phyloP scores from a whole-genome alignment of 1,140 invertebrate species.

The Amphibalanus amphitrite region DNA sequence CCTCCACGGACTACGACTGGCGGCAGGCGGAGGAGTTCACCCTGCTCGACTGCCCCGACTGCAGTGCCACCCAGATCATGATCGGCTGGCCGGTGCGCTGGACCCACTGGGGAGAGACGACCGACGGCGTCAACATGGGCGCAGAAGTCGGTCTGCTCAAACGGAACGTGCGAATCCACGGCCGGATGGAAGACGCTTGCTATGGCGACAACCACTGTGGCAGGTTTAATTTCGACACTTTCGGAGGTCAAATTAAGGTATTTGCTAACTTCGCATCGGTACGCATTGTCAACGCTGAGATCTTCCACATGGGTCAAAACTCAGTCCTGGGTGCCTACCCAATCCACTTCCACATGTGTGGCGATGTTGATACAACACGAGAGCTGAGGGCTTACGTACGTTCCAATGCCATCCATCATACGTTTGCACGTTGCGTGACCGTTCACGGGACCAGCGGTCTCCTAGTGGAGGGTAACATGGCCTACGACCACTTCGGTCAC shows the following conservation, averaged over 20 bases:
- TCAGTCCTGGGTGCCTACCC: neutral
- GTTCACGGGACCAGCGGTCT: neutral
- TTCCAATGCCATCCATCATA: neutral
- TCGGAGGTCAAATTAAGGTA: neutral
- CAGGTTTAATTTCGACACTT: neutral
- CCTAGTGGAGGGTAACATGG: neutral
- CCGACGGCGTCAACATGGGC: constrained; percentile 1
- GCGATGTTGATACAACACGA: neutral
- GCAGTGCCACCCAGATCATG: too few species aligned
- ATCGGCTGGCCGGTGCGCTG: too few species aligned
- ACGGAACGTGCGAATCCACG: neutral
- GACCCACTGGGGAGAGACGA: neutral
- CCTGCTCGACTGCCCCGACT: neutral
- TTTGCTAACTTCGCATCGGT: neutral
- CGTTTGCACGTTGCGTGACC: neutral
- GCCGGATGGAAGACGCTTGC: neutral
- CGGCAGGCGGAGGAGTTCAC: neutral
- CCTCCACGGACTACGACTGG: neutral
- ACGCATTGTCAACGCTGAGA: neutral
- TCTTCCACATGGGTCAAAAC: neutral
- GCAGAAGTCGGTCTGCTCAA: neutral
- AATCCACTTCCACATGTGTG: constrained; percentile 1
- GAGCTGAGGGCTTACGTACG: neutral
- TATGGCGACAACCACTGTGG: neutral
- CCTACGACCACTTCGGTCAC: neutral